A percentile compares a stretch with the other conserved stretches of the same genome.
Conservation (phyloP, 1,140 invertebrate species). For the Platyscapa corneri region DNA sequence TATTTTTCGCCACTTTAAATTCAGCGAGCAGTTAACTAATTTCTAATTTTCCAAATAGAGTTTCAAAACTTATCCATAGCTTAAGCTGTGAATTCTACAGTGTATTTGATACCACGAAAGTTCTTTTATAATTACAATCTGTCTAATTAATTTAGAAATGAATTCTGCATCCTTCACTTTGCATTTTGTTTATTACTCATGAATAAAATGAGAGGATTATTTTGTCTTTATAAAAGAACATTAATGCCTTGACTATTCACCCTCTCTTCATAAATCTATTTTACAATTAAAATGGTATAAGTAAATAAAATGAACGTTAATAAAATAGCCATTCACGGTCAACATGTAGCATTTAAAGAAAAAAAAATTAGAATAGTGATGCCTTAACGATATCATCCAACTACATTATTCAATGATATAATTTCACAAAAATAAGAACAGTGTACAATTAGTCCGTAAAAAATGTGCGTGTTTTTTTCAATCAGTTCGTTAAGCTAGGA, state of each 20-base stretch:
- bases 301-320: background rate
- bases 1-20: background rate
- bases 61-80: background rate
- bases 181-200: background rate
- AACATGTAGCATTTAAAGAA: background rate
- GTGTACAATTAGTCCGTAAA: background rate
- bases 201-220: background rate
- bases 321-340: background rate
- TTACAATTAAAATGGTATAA: background rate
- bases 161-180: too few relatives aligned
- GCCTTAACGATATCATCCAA: background rate
- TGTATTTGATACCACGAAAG: background rate
- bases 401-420: background rate
- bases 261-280: background rate
- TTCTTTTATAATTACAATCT: background rate
- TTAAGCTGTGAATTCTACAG: background rate
- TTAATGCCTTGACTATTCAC: background rate
- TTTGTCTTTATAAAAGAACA: background rate
- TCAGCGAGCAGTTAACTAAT: background rate
- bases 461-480: background rate
- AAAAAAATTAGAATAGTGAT: background rate
- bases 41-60: background rate
- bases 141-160: too few relatives aligned
- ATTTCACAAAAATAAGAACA: background rate
- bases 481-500: slow-evolving; percentile 29